Conservation (phyloP, 2,888 invertebrate species). For the Sthenelais limicola region DNA sequence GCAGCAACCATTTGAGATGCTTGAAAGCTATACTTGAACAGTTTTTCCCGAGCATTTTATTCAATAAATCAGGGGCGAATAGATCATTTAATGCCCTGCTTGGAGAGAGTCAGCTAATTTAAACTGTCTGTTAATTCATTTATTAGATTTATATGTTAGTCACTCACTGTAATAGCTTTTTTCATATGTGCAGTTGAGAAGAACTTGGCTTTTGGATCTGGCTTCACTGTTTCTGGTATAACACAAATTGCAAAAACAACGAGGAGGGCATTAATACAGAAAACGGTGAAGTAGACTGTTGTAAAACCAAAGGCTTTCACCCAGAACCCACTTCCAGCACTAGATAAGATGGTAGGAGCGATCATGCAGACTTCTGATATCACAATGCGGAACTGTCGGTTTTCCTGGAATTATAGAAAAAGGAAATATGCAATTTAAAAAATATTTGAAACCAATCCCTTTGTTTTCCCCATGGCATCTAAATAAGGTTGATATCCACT, state of each 20-base stretch:
- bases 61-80: no score
- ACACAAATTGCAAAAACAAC: slow-evolving; percentile 45
- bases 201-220: slow-evolving; percentile 30
- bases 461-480: no score
- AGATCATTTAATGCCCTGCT: no score
- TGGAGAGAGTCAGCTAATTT: no score
- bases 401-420: not conserved
- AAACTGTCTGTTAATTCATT: no score
- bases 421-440: no score
- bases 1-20: no score
- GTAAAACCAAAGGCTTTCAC: slow-evolving; percentile 35
- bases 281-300: slow-evolving; percentile 20
- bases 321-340: slow-evolving; percentile 37
- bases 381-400: slow-evolving; percentile 41
- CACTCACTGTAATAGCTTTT: slow-evolving; percentile 7
- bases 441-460: no score
- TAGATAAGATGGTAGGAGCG: slow-evolving; percentile 37
- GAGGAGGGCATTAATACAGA: slow-evolving; percentile 21
- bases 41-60: no score
- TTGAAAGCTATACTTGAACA: no score
- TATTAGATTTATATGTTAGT: no score
- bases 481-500: no score
- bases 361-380: slow-evolving; percentile 44
- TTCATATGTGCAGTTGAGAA: slow-evolving; percentile 36
- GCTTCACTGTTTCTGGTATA: slow-evolving; percentile 41